Percentiles rank a stretch among this genome's conserved stretches.
phyloP scores from a whole-genome alignment of 2,888 invertebrate genomes.

The Agrypnus murinus region DNA sequence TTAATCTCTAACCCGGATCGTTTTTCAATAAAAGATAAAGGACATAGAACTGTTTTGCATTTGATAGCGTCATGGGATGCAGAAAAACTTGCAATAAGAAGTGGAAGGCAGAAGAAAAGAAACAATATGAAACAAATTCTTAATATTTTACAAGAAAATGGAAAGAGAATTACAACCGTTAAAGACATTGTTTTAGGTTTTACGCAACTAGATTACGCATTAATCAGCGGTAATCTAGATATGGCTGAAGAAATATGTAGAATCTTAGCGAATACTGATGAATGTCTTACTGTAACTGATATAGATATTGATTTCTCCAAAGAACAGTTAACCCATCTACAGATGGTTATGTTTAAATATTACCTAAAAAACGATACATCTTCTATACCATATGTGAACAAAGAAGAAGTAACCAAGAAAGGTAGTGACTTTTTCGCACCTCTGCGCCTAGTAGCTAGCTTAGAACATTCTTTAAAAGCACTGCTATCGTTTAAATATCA shows the following conservation, averaged over 20 bases:
- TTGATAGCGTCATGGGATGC: conserved; percentile 23
- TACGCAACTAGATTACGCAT: background rate
- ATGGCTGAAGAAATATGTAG: conserved; percentile 11
- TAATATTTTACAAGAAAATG: background rate
- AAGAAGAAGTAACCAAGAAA: background rate
- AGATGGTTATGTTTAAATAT: conserved; percentile 18
- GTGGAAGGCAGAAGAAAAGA: background rate
- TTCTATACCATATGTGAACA: background rate
- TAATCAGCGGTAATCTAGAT: background rate
- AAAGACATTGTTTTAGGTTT: background rate
- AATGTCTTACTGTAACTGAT: background rate
- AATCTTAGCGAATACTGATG: background rate
- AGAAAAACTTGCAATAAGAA: background rate
- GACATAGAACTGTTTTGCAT: conserved; percentile 11
- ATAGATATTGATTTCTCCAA: background rate
- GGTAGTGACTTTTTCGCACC: too few species aligned
- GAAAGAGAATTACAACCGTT: background rate
- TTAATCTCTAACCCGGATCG: background rate
- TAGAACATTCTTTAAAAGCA: too few species aligned
- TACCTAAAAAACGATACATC: background rate
- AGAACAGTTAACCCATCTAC: background rate
- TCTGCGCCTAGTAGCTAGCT: too few species aligned
- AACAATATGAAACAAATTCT: background rate
- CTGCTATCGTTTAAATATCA: background rate
- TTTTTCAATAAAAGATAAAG: conserved; percentile 11